These are phyloP conservation scores for Pseudopodoces humilis DNA, from an alignment of 2,113 vertebrate genomes.

Conservation along the genomic window DNA sequence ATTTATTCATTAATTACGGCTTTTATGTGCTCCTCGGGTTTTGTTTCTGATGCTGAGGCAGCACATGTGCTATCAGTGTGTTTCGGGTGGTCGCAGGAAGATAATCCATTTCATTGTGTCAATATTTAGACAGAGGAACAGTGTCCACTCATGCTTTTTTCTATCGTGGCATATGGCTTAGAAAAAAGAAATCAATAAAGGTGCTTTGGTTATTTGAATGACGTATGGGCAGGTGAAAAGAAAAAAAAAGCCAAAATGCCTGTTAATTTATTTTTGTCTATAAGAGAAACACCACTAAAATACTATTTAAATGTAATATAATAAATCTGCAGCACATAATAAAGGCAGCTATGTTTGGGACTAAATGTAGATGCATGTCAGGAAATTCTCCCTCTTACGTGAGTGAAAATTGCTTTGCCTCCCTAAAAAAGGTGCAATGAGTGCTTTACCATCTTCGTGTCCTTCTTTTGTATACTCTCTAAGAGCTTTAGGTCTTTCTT, in stretches of 20 bases:
- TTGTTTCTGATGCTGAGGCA: background rate
- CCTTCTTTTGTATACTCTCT: background rate
- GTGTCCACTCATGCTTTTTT: accelerated
- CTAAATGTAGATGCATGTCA: accelerated
- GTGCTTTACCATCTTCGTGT: background rate
- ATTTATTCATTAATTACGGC: accelerated
- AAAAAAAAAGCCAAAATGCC: background rate
- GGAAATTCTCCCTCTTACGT: background rate
- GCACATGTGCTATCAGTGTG: background rate
- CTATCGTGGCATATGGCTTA: background rate
- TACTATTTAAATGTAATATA: background rate
- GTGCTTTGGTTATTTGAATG: background rate
- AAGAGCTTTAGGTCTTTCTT: background rate
- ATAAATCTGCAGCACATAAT: background rate
- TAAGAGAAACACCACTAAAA: background rate
- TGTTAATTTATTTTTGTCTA: background rate
- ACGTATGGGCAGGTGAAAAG: background rate
- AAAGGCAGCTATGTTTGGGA: background rate
- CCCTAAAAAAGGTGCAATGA: accelerated
- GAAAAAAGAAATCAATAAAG: background rate
- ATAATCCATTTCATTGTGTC: background rate
- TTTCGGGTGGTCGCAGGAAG: background rate
- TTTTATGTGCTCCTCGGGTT: background rate
- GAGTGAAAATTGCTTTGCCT: background rate
- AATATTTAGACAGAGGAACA: background rate